These are phyloP conservation scores for Channallabes apus DNA, from an alignment of 2,797 vertebrate species.

Conservation along the genomic window DNA sequence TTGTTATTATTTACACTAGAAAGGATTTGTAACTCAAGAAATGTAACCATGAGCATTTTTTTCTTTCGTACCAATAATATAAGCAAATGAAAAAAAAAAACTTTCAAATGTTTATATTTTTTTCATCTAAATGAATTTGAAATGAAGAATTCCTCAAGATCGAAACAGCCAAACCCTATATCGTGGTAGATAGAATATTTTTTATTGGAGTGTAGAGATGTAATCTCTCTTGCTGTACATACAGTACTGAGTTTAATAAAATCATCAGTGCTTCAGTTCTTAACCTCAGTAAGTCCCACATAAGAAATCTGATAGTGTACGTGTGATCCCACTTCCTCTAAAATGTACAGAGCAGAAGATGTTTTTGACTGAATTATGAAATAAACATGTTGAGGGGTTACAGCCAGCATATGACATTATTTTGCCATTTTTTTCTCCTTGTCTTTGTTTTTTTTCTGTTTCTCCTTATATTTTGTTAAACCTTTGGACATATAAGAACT, in stretches of 20 bases:
- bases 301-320: constrained; percentile 17
- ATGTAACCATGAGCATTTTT: background rate
- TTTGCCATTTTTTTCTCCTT: background rate
- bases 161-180: background rate
- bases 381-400: constrained; percentile 9
- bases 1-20: background rate
- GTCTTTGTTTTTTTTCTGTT: background rate
- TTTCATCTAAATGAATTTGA: background rate
- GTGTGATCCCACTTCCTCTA: constrained; percentile 45
- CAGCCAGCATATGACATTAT: background rate
- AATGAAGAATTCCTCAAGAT: background rate
- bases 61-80: background rate
- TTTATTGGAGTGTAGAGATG: background rate
- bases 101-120: background rate
- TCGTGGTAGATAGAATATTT: background rate
- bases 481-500: background rate
- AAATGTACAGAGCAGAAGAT: constrained; percentile 42
- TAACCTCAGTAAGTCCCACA: constrained; percentile 16
- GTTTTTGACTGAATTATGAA: constrained; percentile 30
- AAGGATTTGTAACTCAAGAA: background rate
- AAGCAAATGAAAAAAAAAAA: background rate
- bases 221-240: background rate
- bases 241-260: background rate
- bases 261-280: background rate
- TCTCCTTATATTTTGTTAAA: background rate